Evolutionary conservation across 2,113 vertebrate species (phyloP).

Genomic region (Alouatta palliata): DNA sequence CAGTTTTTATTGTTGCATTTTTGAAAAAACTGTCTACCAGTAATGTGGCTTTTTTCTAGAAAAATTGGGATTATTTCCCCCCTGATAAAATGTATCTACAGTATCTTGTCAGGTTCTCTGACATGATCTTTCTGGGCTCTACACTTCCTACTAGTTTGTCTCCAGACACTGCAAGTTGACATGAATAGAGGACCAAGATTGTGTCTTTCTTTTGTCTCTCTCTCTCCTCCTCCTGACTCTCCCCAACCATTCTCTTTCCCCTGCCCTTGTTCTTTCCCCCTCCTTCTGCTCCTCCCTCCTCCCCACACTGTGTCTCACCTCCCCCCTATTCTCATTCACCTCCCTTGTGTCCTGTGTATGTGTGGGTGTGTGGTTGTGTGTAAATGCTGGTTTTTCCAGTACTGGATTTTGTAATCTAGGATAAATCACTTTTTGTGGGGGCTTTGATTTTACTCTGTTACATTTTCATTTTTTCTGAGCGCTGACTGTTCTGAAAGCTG

Average conservation of each 20-base stretch:
- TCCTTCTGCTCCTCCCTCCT: too few species aligned
- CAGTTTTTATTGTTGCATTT: constrained; percentile 44
- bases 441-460: constrained; percentile 3
- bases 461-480: neutral
- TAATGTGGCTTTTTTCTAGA: constrained; percentile 19
- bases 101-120: neutral
- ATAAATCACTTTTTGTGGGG: neutral
- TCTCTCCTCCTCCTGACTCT: too few species aligned
- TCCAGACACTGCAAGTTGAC: neutral
- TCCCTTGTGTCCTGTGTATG: too few species aligned
- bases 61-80: neutral
- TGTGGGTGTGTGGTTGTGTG: neutral
- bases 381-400: neutral
- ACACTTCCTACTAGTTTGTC: neutral
- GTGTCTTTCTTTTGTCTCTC: neutral
- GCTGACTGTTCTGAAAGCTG: constrained; percentile 14
- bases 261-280: too few species aligned
- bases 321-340: too few species aligned
- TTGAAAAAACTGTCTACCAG: neutral
- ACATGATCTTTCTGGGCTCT: neutral
- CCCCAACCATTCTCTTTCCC: too few species aligned
- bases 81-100: neutral
- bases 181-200: neutral
- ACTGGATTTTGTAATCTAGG: neutral
- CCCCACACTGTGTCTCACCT: too few species aligned